A percentile compares a stretch with the other conserved stretches of the same genome.
Evolutionary conservation across 2,888 invertebrate species (phyloP).

Genomic region (Caenorhabditis afra): DNA sequence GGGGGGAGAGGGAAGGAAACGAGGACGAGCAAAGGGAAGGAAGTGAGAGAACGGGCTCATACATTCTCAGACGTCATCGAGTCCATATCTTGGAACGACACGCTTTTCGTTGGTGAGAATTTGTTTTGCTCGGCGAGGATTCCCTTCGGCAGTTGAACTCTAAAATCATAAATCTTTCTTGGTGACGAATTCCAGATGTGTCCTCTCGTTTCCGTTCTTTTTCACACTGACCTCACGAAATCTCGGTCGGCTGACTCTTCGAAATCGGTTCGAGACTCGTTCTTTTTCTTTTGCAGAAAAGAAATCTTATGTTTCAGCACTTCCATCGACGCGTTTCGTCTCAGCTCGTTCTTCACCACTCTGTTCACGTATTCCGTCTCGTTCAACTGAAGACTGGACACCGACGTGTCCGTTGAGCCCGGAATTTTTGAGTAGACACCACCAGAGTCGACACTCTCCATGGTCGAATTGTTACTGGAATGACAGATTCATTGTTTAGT

Average conservation of each 20-base stretch:
- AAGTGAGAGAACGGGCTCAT: constrained; percentile 17
- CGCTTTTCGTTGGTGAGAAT: constrained; percentile 54
- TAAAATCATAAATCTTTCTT: constrained; percentile 33
- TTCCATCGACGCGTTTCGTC: constrained; percentile 57
- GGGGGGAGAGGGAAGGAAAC: background rate
- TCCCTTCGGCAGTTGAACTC: constrained; percentile 58
- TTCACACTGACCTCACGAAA: constrained; percentile 46
- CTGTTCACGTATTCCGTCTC: constrained; percentile 53
- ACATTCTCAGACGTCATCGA: constrained; percentile 51
- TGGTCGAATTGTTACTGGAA: constrained; percentile 62
- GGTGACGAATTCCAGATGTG: constrained; percentile 12
- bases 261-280: constrained; percentile 56
- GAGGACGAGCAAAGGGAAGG: background rate
- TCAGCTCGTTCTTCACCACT: constrained; percentile 55
- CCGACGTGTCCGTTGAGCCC: constrained; percentile 54
- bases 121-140: constrained; percentile 55
- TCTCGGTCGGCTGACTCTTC: constrained; percentile 44
- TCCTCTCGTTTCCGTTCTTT: background rate
- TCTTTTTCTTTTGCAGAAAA: constrained; percentile 59
- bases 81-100: constrained; percentile 59
- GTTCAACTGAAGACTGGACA: constrained; percentile 55
- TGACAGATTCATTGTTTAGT: background rate
- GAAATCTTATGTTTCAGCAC: constrained; percentile 57
- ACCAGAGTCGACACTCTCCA: constrained; percentile 58
- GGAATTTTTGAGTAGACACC: constrained; percentile 59